phyloP scores from a whole-genome alignment of 2,888 invertebrate genomes.

The Stenchaetothrips biformis region DNA sequence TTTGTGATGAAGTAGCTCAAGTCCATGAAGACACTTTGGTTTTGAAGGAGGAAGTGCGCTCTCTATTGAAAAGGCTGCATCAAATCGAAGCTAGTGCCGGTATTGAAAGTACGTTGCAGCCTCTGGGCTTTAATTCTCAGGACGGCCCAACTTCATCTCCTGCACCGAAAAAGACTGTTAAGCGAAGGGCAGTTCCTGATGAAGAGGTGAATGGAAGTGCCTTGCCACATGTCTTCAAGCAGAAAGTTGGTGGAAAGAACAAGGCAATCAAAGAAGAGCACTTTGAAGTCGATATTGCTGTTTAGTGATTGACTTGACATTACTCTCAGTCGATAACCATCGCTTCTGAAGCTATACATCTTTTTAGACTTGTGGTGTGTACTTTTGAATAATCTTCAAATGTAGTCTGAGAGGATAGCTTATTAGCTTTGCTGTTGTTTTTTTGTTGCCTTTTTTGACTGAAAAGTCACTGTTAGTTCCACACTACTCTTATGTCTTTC shows the following conservation, averaged over 20 bases:
- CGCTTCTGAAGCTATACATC: not conserved
- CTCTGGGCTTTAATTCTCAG: not conserved
- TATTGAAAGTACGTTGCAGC: slow-evolving; percentile 4
- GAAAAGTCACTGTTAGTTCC: too few species aligned
- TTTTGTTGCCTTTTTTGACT: too few species aligned
- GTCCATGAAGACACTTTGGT: slow-evolving; percentile 14
- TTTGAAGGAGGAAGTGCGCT: not conserved
- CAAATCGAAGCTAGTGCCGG: not conserved
- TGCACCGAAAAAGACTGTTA: not conserved
- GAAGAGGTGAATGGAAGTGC: slow-evolving; percentile 8
- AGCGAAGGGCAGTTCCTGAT: not conserved
- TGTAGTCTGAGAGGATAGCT: too few species aligned
- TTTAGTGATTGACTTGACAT: not conserved
- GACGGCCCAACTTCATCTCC: not conserved
- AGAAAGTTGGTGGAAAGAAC: not conserved
- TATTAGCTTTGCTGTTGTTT: too few species aligned
- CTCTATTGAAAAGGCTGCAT: not conserved
- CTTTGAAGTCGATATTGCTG: not conserved
- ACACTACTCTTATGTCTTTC: too few species aligned
- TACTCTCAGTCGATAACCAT: not conserved
- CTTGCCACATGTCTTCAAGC: not conserved
- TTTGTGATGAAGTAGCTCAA: slow-evolving; percentile 12
- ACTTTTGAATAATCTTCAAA: not conserved
- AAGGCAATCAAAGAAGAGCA: slow-evolving; percentile 6
- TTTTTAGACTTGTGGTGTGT: not conserved